Percentiles rank a stretch among this genome's conserved stretches.
phyloP scores from a whole-genome alignment of 1,140 invertebrate genomes.

The Drosophila teissieri region DNA sequence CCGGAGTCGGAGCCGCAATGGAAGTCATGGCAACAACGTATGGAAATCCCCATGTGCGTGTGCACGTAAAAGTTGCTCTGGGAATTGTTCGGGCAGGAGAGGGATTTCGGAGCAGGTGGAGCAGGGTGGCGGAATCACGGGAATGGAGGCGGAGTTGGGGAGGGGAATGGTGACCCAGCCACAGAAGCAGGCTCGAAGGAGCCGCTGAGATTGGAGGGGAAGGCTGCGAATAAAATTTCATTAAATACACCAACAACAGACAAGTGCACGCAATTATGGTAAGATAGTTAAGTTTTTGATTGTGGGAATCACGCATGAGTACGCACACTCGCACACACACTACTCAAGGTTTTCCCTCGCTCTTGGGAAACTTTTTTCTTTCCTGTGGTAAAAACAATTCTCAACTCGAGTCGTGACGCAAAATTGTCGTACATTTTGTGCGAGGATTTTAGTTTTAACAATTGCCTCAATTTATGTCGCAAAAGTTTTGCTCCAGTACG shows the following conservation, averaged over 20 bases:
- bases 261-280: constrained; percentile 82
- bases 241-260: constrained; percentile 81
- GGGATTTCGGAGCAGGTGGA: not conserved
- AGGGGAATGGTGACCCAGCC: constrained; percentile 16
- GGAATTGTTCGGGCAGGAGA: constrained; percentile 25
- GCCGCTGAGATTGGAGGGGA: constrained; percentile 57
- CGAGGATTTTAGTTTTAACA: constrained; percentile 79
- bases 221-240: constrained; percentile 77
- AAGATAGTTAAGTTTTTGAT: constrained; percentile 83
- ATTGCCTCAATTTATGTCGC: constrained; percentile 82
- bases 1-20: constrained; percentile 27
- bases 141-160: not conserved
- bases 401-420: constrained; percentile 75
- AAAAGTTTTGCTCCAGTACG: constrained; percentile 64
- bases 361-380: constrained; percentile 32
- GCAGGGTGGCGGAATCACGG: not conserved
- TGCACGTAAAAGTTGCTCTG: constrained; percentile 73
- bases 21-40: constrained; percentile 64
- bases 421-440: constrained; percentile 72
- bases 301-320: constrained; percentile 83
- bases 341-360: constrained; percentile 19
- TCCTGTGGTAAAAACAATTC: constrained; percentile 70
- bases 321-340: constrained; percentile 53
- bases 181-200: constrained; percentile 51
- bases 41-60: constrained; percentile 63